Conservation (phyloP, 2,888 invertebrate genomes). For the Netelia fuscicornis region DNA sequence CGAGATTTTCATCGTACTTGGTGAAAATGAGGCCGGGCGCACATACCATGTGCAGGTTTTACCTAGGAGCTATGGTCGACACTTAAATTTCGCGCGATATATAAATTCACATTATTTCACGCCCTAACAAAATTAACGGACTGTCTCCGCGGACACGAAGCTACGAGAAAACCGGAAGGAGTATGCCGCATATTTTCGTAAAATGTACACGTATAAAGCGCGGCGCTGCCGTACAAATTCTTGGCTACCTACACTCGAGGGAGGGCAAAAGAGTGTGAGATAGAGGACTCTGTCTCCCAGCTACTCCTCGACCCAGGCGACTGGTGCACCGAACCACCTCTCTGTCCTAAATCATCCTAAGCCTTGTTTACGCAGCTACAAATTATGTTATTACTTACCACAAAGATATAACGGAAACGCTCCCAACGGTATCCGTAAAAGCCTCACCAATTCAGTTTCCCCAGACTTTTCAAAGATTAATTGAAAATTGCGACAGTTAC, state of each 20-base stretch:
- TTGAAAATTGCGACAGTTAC: conserved; percentile 28
- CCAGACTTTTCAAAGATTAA: conserved; percentile 42
- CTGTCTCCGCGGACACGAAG: conserved; percentile 43
- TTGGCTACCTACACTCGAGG: conserved; percentile 8
- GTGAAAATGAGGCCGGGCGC: conserved; percentile 11
- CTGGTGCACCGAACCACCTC: conserved; percentile 72
- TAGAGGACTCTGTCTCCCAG: conserved; percentile 5
- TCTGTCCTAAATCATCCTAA: conserved; percentile 79
- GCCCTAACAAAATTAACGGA: conserved; percentile 67
- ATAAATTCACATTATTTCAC: conserved; percentile 66
- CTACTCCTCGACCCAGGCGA: conserved; percentile 35
- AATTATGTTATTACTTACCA: conserved; percentile 80
- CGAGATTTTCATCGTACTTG: conserved; percentile 25
- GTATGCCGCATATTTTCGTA: not conserved
- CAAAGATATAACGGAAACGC: conserved; percentile 18
- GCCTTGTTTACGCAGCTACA: conserved; percentile 81
- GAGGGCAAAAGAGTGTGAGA: conserved; percentile 25
- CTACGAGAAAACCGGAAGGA: conserved; percentile 20
- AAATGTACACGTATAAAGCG: conserved; percentile 36
- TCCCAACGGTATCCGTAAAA: conserved; percentile 23
- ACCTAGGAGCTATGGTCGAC: conserved; percentile 42
- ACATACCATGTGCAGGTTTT: conserved; percentile 4
- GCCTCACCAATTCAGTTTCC: conserved; percentile 24
- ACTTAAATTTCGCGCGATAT: conserved; percentile 68
- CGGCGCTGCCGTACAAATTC: conserved; percentile 3